Percentiles rank a stretch among this genome's conserved stretches.
Evolutionary conservation across 2,797 vertebrate species (phyloP).

Genomic region (Nyctibius grandis): DNA sequence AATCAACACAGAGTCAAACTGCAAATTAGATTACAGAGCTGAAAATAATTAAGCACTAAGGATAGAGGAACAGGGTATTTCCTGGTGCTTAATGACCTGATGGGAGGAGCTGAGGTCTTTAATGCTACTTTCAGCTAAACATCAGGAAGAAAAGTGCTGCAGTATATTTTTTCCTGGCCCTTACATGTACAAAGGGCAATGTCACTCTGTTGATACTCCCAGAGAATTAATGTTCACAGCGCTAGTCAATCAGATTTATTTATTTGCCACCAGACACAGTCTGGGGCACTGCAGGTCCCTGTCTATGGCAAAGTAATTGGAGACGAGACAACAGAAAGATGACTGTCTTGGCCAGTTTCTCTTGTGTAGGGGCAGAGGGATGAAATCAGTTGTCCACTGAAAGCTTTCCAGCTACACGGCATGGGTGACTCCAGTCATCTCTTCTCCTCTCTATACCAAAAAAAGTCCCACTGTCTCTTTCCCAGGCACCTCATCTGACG

Average conservation of each 20-base stretch:
- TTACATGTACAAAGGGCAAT: constrained; percentile 13
- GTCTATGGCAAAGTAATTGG: constrained; percentile 3
- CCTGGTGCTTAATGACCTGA: constrained; percentile 51
- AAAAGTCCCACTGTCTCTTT: background rate
- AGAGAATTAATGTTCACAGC: background rate
- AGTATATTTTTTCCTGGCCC: background rate
- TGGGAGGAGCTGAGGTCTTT: constrained; percentile 42
- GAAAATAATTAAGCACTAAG: constrained; percentile 62
- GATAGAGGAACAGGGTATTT: constrained; percentile 30
- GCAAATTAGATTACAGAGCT: constrained; percentile 59
- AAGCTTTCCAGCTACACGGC: background rate
- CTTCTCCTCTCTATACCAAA: background rate
- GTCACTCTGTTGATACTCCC: background rate
- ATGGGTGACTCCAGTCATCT: background rate
- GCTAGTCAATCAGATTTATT: constrained; percentile 39
- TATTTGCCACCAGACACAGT: constrained; percentile 29
- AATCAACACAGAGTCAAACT: constrained; percentile 51
- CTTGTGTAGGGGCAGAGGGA: background rate
- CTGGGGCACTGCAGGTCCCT: constrained; percentile 1
- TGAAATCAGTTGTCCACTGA: background rate
- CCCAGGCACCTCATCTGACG: background rate
- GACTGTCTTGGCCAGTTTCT: background rate
- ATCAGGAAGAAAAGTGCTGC: constrained; percentile 12
- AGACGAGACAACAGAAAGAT: background rate
- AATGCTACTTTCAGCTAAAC: constrained; percentile 29